Evolutionary conservation across 2,113 vertebrate species (phyloP), one percentile per base, ranked within the genome.

Genomic region (Oryzias melastigma): DNA sequence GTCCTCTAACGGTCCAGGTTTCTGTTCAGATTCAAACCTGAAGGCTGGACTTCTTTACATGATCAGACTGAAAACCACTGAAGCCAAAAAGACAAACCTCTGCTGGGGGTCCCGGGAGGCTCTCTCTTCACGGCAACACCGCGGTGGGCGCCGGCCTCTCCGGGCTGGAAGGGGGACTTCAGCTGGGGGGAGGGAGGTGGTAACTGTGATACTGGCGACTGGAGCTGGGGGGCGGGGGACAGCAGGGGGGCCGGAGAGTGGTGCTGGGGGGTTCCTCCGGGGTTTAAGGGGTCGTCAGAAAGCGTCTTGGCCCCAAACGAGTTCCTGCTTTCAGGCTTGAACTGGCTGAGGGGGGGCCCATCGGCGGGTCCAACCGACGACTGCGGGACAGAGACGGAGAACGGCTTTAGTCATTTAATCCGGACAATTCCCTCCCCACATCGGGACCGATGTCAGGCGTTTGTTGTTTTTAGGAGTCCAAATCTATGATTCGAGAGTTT

Each of bases 311-410:
- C 91, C 66, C 88, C 93, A 14, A 84, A 78, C 0, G 89, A 87
- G 76, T 92, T 92, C 85, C 94, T 93, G 78, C 92, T 84, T 0
- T 92, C 87, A n/a, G 95, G 94, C 61, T 95, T 84, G 68, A 95
- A 88, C 86, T 95, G 93, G 81, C 87, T 89, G 65, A 95, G 88
- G 76, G 95, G 90, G 61, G 96, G 94, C 71, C 92, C 84, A 72
- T 97, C 94, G 7, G 91, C 90, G 59, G 78, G 53, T 25, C 77
- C 77, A 89, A 90, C 88, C 5, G 78, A 84, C 59, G 88, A 89
- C 90, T 91, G 72, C 62, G 64, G 60, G 50, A 7, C 10, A 50
- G 61, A 73, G 42, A 50, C 6, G 45, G 44, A 58, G 48, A 77
- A 35, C 35, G 10, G 3, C 10, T 10, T 35, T 12, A 35, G 3